Conservation (phyloP, 2,797 vertebrate genomes). For the Phoeniculus purpureus region DNA sequence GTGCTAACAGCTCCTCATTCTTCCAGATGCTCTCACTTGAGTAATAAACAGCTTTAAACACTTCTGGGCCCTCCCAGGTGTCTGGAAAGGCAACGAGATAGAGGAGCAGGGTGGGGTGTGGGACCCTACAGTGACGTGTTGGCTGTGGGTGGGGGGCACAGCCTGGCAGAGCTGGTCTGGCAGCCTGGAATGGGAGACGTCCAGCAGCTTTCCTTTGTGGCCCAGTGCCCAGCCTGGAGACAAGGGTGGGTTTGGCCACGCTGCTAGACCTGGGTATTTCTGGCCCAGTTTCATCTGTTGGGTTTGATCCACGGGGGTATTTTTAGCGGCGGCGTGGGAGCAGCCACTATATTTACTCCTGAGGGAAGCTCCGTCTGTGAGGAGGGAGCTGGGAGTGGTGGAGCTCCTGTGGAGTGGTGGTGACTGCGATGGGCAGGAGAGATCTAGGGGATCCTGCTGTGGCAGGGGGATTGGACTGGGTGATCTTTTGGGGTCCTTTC, state of each 20-base stretch:
- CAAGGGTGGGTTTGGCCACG: slow-evolving; percentile 58
- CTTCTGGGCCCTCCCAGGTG: not conserved
- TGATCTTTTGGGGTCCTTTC: too few relatives aligned
- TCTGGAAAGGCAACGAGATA: not conserved
- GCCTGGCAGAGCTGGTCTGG: not conserved
- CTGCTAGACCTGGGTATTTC: slow-evolving; percentile 58
- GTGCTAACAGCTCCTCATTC: not conserved
- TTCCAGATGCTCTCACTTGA: not conserved
- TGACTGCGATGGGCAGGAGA: not conserved
- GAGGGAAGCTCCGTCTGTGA: not conserved
- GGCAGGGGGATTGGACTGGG: too few relatives aligned
- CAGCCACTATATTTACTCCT: slow-evolving; percentile 68
- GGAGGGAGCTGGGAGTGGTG: not conserved
- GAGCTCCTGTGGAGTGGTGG: not conserved
- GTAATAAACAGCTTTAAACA: not conserved
- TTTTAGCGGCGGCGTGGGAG: slow-evolving; percentile 65
- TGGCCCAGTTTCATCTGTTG: slow-evolving; percentile 52
- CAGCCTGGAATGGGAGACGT: not conserved
- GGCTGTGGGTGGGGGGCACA: not conserved
- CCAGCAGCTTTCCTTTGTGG: slow-evolving; percentile 42
- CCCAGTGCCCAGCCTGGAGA: slow-evolving; percentile 50
- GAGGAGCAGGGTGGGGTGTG: not conserved
- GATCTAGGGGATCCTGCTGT: too few relatives aligned
- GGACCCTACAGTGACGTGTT: not conserved
- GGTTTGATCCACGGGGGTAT: slow-evolving; percentile 51